Percentiles rank a stretch among this genome's conserved stretches.
phyloP scores from a whole-genome alignment of 2,888 invertebrate species.

The Dryadula phaetusa region DNA sequence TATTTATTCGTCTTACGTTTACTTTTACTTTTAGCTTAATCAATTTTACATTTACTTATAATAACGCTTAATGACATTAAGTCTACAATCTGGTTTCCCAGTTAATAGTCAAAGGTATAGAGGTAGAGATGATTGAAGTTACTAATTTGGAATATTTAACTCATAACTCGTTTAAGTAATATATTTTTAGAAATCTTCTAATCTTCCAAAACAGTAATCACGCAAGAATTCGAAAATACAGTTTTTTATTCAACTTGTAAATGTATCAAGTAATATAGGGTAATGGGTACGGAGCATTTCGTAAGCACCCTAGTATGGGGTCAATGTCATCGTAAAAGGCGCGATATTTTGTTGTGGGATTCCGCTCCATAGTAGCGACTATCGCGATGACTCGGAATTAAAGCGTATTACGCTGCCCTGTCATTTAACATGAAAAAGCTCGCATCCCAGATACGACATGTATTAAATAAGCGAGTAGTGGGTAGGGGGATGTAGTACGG shows the following conservation, averaged over 20 bases:
- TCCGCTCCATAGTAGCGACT: constrained; percentile 48
- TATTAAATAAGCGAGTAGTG: constrained; percentile 82
- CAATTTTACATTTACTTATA: neutral
- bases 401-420: constrained; percentile 68
- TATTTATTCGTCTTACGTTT: too few species aligned
- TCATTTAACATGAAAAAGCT: constrained; percentile 80
- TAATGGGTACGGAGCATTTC: constrained; percentile 33
- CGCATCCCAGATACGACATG: constrained; percentile 78
- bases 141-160: neutral
- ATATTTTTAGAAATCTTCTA: too few species aligned
- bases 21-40: too few species aligned
- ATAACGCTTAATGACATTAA: neutral
- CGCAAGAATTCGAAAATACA: neutral
- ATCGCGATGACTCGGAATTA: constrained; percentile 62
- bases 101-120: neutral
- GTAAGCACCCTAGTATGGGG: constrained; percentile 50
- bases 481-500: constrained; percentile 78
- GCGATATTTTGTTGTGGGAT: constrained; percentile 52
- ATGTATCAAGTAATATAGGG: constrained; percentile 31
- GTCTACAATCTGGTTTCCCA: neutral
- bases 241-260: constrained; percentile 7
- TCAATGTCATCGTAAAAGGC: constrained; percentile 67
- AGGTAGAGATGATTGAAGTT: neutral
- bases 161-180: too few species aligned
- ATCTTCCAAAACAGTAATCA: neutral